Evolutionary conservation across 2,888 invertebrate genomes (phyloP).

Genomic region (Drosophila neonasuta): DNA sequence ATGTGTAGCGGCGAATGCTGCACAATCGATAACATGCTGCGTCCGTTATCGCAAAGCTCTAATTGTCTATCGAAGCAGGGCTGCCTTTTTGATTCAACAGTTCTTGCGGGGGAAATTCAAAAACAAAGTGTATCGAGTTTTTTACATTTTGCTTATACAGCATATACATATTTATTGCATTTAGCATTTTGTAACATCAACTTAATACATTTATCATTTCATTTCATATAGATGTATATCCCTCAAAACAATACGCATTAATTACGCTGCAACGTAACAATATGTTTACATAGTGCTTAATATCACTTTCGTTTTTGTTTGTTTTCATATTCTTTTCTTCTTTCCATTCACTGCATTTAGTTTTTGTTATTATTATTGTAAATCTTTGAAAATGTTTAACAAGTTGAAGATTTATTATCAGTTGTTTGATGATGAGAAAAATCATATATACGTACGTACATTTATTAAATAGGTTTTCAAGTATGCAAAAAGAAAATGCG

Average conservation of each 20-base stretch:
- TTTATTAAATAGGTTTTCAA: constrained; percentile 42
- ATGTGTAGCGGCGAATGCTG: constrained; percentile 63
- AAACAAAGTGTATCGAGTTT: neutral
- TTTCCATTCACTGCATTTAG: constrained; percentile 32
- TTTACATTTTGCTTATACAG: constrained; percentile 29
- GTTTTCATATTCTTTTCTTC: constrained; percentile 35
- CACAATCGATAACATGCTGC: constrained; percentile 58
- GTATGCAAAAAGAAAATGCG: constrained; percentile 62
- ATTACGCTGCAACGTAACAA: constrained; percentile 71
- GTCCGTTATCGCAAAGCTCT: constrained; percentile 40
- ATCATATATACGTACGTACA: constrained; percentile 31
- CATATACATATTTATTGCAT: constrained; percentile 53
- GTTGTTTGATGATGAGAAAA: constrained; percentile 43
- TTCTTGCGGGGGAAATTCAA: constrained; percentile 1
- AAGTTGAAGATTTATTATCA: constrained; percentile 49
- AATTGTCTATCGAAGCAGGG: constrained; percentile 12
- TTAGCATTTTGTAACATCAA: constrained; percentile 72
- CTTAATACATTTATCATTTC: constrained; percentile 70
- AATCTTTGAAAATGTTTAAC: constrained; percentile 66
- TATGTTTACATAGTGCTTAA: constrained; percentile 72
- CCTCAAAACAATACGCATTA: constrained; percentile 70
- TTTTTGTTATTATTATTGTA: constrained; percentile 38
- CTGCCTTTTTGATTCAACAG: constrained; percentile 19
- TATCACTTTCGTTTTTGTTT: constrained; percentile 63
- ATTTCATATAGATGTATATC: constrained; percentile 61